phyloP scores from a whole-genome alignment of 2,888 invertebrate genomes.

The Chaitophorus viminalis region DNA sequence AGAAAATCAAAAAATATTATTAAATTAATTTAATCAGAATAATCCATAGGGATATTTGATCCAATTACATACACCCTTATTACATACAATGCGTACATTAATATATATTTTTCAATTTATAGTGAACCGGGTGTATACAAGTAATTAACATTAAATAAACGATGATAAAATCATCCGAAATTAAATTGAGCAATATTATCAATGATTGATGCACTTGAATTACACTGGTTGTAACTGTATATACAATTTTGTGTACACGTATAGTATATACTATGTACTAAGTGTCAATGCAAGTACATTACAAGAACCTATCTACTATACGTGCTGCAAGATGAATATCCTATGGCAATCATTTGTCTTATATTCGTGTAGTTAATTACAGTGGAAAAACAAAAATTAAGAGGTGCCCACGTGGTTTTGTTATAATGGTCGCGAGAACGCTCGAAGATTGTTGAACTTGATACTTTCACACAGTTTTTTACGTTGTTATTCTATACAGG shows the following conservation, averaged over 20 bases:
- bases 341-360: background rate
- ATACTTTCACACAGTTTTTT: background rate
- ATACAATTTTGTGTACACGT: background rate
- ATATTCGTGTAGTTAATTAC: background rate
- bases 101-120: no score
- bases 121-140: no score
- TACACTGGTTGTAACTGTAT: background rate
- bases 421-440: background rate
- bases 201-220: no score
- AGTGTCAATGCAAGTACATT: background rate
- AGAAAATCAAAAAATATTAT: no score
- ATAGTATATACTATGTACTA: background rate
- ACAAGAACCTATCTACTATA: background rate
- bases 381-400: background rate
- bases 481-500: conserved; percentile 37
- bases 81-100: no score
- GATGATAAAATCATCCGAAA: no score
- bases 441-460: conserved; percentile 35
- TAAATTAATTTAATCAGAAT: no score
- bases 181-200: no score
- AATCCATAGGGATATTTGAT: no score
- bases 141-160: no score
- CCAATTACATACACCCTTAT: no score
- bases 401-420: conserved; percentile 4
- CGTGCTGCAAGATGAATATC: background rate